These are phyloP conservation scores for Tetanocera ferruginea DNA, from an alignment of 2,888 invertebrate genomes.

Conservation along the genomic window DNA sequence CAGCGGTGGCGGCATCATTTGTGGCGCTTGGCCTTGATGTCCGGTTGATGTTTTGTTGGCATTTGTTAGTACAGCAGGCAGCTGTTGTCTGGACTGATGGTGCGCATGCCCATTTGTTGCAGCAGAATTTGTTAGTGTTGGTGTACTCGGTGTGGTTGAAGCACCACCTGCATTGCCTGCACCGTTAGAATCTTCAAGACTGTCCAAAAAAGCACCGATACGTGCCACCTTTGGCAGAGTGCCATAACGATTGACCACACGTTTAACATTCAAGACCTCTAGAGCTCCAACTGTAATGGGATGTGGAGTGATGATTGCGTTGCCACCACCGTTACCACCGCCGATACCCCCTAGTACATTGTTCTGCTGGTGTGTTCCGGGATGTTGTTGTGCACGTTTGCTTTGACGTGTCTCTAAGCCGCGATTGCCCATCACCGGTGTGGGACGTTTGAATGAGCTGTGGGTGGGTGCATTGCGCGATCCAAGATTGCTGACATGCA, in stretches of 20 bases:
- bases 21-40: constrained; percentile 49
- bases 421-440: constrained; percentile 75
- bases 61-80: neutral
- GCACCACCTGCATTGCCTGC: constrained; percentile 31
- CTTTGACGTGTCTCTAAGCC: constrained; percentile 76
- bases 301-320: constrained; percentile 51
- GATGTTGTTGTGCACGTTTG: constrained; percentile 71
- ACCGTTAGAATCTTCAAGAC: constrained; percentile 80
- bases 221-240: constrained; percentile 96
- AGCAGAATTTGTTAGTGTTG: constrained; percentile 32
- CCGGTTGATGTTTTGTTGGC: neutral
- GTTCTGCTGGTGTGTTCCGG: constrained; percentile 51
- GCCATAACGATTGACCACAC: constrained; percentile 95
- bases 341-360: constrained; percentile 35
- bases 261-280: constrained; percentile 95
- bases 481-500: constrained; percentile 61
- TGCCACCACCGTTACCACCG: constrained; percentile 47
- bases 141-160: constrained; percentile 46
- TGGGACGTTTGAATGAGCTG: constrained; percentile 73
- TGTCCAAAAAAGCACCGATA: constrained; percentile 96
- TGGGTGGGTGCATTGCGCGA: constrained; percentile 68
- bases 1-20: constrained; percentile 47
- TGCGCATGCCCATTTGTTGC: constrained; percentile 48
- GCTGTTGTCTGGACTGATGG: constrained; percentile 35
- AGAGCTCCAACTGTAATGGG: constrained; percentile 90